phyloP scores from a whole-genome alignment of 2,888 invertebrate genomes.

The Beris morrisii region DNA sequence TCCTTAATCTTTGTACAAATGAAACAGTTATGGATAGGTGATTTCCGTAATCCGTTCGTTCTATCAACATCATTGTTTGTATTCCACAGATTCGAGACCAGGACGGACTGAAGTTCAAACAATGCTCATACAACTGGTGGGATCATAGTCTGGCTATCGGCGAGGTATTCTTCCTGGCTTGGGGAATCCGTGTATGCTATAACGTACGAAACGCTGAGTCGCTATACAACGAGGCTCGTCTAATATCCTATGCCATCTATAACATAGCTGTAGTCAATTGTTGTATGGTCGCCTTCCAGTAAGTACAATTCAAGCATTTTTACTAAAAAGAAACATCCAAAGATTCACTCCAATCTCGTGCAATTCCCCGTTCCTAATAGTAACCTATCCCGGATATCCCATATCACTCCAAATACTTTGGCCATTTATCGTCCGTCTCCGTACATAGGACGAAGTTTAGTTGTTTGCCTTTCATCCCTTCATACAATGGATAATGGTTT shows the following conservation, averaged over 20 bases:
- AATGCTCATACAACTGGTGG: constrained; percentile 93
- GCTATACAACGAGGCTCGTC: constrained; percentile 87
- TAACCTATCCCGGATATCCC: too few relatives aligned
- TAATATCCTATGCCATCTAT: constrained; percentile 93
- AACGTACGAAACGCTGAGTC: constrained; percentile 89
- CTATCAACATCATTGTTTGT: not conserved
- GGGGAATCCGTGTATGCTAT: constrained; percentile 85
- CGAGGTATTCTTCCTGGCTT: constrained; percentile 73
- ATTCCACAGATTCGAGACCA: constrained; percentile 67
- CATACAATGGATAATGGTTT: too few relatives aligned
- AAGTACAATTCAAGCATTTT: constrained; percentile 58
- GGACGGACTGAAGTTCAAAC: constrained; percentile 78
- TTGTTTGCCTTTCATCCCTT: too few relatives aligned
- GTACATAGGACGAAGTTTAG: too few relatives aligned
- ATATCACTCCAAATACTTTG: too few relatives aligned
- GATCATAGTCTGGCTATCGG: constrained; percentile 90
- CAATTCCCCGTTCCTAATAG: too few relatives aligned
- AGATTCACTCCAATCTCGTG: not conserved
- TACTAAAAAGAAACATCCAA: constrained; percentile 1
- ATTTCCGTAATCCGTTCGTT: too few relatives aligned
- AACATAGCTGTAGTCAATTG: constrained; percentile 92
- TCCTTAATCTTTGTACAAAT: too few relatives aligned
- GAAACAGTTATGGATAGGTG: too few relatives aligned
- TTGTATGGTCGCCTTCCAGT: constrained; percentile 92
- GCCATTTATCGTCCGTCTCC: too few relatives aligned